These are phyloP conservation scores for Nicator chloris DNA, from an alignment of 2,113 vertebrate genomes.

Conservation along the genomic window DNA sequence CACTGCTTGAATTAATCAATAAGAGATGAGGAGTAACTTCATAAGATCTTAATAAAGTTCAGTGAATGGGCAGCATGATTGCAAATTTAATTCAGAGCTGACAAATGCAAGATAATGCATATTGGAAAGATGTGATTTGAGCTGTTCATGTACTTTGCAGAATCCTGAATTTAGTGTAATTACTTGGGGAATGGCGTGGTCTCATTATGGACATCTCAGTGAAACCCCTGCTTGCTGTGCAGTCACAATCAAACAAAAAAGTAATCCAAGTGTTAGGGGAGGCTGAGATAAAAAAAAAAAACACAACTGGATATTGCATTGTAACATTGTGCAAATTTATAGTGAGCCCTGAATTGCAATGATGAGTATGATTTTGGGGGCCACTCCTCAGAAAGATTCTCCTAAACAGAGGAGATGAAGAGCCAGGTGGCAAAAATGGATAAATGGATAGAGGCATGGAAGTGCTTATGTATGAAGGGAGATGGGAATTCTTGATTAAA, in stretches of 20 bases:
- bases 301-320: not conserved
- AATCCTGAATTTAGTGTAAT: conserved; percentile 10
- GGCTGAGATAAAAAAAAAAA: not conserved
- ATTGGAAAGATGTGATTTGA: not conserved
- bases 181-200: not conserved
- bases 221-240: not conserved
- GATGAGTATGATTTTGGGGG: not conserved
- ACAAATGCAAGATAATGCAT: conserved; percentile 19
- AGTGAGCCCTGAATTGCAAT: not conserved
- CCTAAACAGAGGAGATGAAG: not conserved
- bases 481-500: not conserved
- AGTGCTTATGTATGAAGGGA: not conserved
- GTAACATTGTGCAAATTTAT: not conserved
- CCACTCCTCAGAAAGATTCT: not conserved
- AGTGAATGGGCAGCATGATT: conserved; percentile 7
- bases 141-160: not conserved
- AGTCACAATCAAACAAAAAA: not conserved
- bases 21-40: conserved; percentile 1
- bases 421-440: not conserved
- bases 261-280: not conserved
- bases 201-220: not conserved
- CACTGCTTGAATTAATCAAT: not conserved
- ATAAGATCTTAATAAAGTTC: conserved; percentile 39
- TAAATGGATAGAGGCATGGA: not conserved
- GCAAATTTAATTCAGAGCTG: conserved; percentile 31